Evolutionary conservation across 1,140 invertebrate species (phyloP).

Genomic region (Wasmannia auropunctata): DNA sequence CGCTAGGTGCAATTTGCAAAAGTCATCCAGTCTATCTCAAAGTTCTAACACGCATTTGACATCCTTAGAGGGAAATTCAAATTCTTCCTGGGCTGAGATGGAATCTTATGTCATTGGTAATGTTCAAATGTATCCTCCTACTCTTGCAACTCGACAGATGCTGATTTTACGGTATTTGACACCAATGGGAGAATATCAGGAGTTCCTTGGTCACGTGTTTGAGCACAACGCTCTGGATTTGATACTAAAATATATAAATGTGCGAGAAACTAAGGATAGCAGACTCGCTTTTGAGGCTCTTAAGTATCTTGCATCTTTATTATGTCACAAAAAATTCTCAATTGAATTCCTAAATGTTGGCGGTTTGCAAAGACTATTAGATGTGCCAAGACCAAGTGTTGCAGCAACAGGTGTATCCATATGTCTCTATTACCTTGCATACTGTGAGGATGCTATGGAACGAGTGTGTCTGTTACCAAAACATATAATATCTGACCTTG

Average conservation of each 20-base stretch:
- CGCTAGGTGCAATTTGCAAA: slow-evolving; percentile 63
- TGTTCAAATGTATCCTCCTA: slow-evolving; percentile 95
- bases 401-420: slow-evolving; percentile 98
- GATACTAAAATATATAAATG: slow-evolving; percentile 96
- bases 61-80: slow-evolving; percentile 86
- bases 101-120: slow-evolving; percentile 94
- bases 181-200: slow-evolving; percentile 98
- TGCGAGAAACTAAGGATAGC: slow-evolving; percentile 94
- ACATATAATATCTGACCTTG: slow-evolving; percentile 91
- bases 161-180: slow-evolving; percentile 95
- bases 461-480: slow-evolving; percentile 94
- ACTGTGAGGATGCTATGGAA: slow-evolving; percentile 99
- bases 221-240: slow-evolving; percentile 96
- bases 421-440: slow-evolving; percentile 98
- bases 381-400: slow-evolving; percentile 96
- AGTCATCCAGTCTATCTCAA: slow-evolving; percentile 57
- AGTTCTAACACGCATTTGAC: slow-evolving; percentile 66
- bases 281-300: slow-evolving; percentile 97
- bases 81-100: slow-evolving; percentile 96
- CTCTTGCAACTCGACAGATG: slow-evolving; percentile 94
- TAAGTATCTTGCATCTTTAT: slow-evolving; percentile 95
- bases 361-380: slow-evolving; percentile 93
- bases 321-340: slow-evolving; percentile 99
- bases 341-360: slow-evolving; percentile 96
- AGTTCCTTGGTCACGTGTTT: slow-evolving; percentile 96